Conservation (phyloP, 1,140 invertebrate species). For the Lordiphosa mommai region DNA sequence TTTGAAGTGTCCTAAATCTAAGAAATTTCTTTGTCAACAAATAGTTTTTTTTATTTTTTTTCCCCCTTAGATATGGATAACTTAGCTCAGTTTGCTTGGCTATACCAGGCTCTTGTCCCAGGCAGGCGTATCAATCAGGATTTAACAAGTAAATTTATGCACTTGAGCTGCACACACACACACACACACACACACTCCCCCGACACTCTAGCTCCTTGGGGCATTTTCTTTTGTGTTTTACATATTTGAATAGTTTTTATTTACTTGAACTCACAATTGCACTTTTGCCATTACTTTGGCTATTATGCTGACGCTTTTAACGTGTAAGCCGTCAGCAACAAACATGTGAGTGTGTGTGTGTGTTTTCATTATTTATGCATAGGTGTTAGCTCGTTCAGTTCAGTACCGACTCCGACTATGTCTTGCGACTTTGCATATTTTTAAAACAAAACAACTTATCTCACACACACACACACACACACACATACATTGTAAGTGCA, state of each 20-base stretch:
- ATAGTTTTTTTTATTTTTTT: slow-evolving; percentile 2
- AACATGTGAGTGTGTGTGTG: slow-evolving; percentile 20
- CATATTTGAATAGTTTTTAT: slow-evolving; percentile 78
- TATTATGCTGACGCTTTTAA: slow-evolving; percentile 75
- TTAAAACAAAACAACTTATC: slow-evolving; percentile 14
- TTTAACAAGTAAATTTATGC: slow-evolving; percentile 75
- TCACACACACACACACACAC: no score
- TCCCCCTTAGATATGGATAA: slow-evolving; percentile 14
- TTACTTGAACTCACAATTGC: slow-evolving; percentile 78
- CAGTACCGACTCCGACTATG: slow-evolving; percentile 2
- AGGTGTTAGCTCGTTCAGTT: slow-evolving; percentile 53
- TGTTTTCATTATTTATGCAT: slow-evolving; percentile 72
- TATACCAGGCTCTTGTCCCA: slow-evolving; percentile 17
- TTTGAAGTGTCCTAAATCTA: no score
- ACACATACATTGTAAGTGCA: background rate
- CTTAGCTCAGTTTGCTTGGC: slow-evolving; percentile 9
- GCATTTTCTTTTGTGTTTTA: slow-evolving; percentile 71
- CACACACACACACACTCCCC: slow-evolving; percentile 9
- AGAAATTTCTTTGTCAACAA: no score
- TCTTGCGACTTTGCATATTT: slow-evolving; percentile 63
- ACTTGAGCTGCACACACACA: slow-evolving; percentile 40
- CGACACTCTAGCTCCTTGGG: slow-evolving; percentile 25
- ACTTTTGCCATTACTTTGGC: slow-evolving; percentile 77
- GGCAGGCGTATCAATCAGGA: slow-evolving; percentile 70
- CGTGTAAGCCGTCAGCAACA: slow-evolving; percentile 53